A percentile compares a stretch with the other conserved stretches of the same genome.
Evolutionary conservation across 2,113 vertebrate species (phyloP).

Genomic region (Amia ocellicauda): DNA sequence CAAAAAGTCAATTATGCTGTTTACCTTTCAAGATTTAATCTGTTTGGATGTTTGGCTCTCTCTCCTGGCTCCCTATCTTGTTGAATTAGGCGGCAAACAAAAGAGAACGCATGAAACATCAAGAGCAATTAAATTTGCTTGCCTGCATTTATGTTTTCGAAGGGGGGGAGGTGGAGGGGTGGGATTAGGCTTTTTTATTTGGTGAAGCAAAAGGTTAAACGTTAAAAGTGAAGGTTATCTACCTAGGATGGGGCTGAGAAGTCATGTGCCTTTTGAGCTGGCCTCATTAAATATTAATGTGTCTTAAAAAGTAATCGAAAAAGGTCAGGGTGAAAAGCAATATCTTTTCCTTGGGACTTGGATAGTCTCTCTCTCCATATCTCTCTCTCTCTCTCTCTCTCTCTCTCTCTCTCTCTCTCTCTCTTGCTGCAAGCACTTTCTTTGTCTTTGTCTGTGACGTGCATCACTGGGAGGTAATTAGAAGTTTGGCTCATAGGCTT

Average conservation of each 20-base stretch:
- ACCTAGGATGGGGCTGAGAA: constrained; percentile 19
- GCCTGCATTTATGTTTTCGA: background rate
- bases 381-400: background rate
- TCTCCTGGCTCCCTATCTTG: background rate
- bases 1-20: no score
- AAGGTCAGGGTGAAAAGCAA: constrained; percentile 49
- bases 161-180: no score
- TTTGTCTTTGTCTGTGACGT: no score
- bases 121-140: background rate
- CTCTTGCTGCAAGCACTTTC: no score
- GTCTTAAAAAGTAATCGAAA: constrained; percentile 31
- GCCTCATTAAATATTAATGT: constrained; percentile 57
- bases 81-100: background rate
- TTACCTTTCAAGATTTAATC: no score
- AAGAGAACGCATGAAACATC: background rate
- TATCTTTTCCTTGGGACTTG: constrained; percentile 39
- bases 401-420: background rate
- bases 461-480: constrained; percentile 28
- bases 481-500: background rate
- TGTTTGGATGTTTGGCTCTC: constrained; percentile 2
- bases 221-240: constrained; percentile 45
- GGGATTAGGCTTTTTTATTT: constrained; percentile 1
- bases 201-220: constrained; percentile 20
- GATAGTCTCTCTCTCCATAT: constrained; percentile 27
- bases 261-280: background rate